Percentiles rank a stretch among this genome's conserved stretches.
These are phyloP conservation scores for Poeciliopsis paucimaculata DNA, from an alignment of 2,797 vertebrate species.

Conservation along the genomic window DNA sequence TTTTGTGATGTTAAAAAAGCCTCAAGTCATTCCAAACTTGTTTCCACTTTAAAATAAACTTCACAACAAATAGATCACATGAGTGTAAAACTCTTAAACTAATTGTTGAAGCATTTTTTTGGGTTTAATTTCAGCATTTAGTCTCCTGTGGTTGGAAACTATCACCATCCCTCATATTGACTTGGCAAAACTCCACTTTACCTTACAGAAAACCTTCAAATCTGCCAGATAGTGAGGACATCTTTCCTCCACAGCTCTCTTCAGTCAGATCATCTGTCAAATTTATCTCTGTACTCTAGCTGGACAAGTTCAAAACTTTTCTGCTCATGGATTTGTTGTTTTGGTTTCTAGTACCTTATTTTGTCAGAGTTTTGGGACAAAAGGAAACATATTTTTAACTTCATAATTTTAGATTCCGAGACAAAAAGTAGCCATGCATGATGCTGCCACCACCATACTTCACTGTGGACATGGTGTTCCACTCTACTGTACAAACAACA, in stretches of 20 bases:
- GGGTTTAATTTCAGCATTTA: neutral
- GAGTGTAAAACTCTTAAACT: neutral
- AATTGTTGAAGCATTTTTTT: neutral
- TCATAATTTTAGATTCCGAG: neutral
- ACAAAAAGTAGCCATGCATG: neutral
- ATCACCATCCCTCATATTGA: neutral
- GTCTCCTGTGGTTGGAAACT: neutral
- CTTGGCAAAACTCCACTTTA: neutral
- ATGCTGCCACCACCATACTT: neutral
- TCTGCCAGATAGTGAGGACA: neutral
- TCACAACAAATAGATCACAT: neutral
- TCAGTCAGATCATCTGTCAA: neutral
- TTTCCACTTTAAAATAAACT: neutral
- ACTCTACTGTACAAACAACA: neutral
- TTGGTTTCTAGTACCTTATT: neutral
- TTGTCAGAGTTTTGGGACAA: neutral
- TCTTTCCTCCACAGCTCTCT: neutral
- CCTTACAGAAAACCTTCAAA: neutral
- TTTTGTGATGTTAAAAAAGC: neutral
- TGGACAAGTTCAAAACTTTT: neutral
- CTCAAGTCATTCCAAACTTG: neutral
- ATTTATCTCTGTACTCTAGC: neutral
- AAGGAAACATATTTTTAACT: neutral
- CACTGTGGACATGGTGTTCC: neutral
- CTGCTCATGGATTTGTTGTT: neutral